Base-by-base conservation (phyloP, 1,140 invertebrate species). In the Scaptomyza pallida region DNA sequence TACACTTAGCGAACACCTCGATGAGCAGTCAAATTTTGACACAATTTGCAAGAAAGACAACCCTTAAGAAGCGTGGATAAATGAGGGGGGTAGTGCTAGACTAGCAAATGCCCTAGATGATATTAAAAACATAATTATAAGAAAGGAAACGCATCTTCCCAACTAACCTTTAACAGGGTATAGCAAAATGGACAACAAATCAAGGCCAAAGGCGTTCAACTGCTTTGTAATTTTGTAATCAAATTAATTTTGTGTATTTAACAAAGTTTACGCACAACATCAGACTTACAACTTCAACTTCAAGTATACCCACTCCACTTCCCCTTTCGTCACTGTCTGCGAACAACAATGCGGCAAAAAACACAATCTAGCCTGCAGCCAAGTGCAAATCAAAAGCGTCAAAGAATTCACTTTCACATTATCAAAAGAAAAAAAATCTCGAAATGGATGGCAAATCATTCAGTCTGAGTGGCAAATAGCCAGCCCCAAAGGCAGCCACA, bases 1-100 rank as follows among this genome's bases (percentile, higher is more conserved):
- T 70, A 47, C 70, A 86, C 81, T 86, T 77, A 81, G 16, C 61
- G 40, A 73, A 82, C 78, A 82, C 74, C 75, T 81, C 72, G 37
- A 59, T 37, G 55, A 56, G 37, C 68, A 67, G 69, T 67, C 33
- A 47, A 62, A 69, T 59, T 65, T 72, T 67, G 63, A 60, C 69
- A 72, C 55, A 54, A 60, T 30, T 30, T 30, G 9, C 16, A 45
- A 33, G 12, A 19, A 19, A 9, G 12, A 13, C 16, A 45, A 52
- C 16, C 21, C 15, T 21, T n/a, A 51, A 35, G 4, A 12, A 21
- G 15, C 19, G 4, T 5, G 9, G 4, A 12, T n/a, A 10, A 19
- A 12, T 19, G 12, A 12, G 10, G 13, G 4, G 8, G 12, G 23
- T 2, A 45, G 5, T 13, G n/a, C 2, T 47, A 5, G 44, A 47